Percentiles rank a stretch among this genome's conserved stretches.
phyloP scores from a whole-genome alignment of 2,797 vertebrate species.

The Fringilla coelebs region DNA sequence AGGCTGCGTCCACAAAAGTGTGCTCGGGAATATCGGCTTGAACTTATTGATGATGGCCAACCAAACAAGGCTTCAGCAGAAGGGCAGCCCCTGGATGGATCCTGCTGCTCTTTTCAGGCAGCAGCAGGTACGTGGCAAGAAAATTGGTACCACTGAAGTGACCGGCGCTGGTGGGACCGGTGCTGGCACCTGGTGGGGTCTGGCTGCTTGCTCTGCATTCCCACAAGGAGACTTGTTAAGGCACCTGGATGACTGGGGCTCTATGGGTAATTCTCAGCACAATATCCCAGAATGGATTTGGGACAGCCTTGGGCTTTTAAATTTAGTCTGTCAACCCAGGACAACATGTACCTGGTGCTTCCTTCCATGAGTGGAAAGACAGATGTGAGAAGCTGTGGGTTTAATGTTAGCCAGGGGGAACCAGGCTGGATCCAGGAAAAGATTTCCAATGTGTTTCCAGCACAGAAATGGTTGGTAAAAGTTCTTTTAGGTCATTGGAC shows the following conservation, averaged over 20 bases:
- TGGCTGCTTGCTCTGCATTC: neutral
- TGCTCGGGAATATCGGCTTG: fast-evolving
- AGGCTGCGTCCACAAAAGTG: neutral
- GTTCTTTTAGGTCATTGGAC: neutral
- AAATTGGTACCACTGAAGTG: neutral
- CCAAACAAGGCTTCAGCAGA: neutral
- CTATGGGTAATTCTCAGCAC: neutral
- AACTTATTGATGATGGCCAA: neutral
- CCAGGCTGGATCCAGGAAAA: neutral
- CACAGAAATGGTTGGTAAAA: neutral
- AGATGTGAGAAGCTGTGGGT: neutral
- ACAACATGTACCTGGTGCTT: neutral
- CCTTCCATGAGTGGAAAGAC: neutral
- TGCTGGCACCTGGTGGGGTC: neutral
- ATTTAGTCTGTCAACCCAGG: neutral
- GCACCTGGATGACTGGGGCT: conserved; percentile 47
- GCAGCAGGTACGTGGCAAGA: conserved; percentile 12
- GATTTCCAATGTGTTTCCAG: neutral
- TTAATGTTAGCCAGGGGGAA: neutral
- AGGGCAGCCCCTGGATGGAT: neutral
- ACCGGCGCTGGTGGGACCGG: neutral
- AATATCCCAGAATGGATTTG: neutral
- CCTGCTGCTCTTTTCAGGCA: neutral
- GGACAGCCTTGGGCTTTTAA: neutral
- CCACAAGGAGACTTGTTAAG: conserved; percentile 15